Percentiles rank a stretch among this genome's conserved stretches.
Evolutionary conservation across 2,888 invertebrate genomes (phyloP).

Genomic region (Tetragonula carbonaria): DNA sequence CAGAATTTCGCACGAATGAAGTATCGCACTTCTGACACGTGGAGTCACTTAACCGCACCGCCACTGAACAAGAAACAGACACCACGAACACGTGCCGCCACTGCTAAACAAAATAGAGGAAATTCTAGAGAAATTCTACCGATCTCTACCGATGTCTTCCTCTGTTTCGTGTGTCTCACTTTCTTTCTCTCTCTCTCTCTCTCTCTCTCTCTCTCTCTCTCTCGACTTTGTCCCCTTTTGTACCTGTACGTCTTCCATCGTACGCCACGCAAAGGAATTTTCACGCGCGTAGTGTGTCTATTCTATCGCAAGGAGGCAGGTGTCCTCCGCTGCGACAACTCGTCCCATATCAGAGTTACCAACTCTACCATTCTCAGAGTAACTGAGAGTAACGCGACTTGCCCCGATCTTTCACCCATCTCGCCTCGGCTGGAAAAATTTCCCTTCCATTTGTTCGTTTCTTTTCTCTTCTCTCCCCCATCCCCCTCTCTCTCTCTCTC

Average conservation of each 20-base stretch:
- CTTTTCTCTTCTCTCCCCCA: background rate
- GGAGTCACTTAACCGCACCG: conserved; percentile 26
- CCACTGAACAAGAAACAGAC: conserved; percentile 44
- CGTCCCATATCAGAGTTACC: background rate
- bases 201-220: background rate
- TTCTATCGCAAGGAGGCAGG: background rate
- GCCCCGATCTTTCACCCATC: background rate
- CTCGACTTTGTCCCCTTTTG: background rate
- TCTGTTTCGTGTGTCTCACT: conserved; percentile 58
- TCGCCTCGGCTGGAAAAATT: background rate
- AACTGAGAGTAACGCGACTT: conserved; percentile 3
- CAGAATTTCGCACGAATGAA: conserved; percentile 39
- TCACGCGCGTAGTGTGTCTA: conserved; percentile 74
- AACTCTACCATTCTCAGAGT: background rate
- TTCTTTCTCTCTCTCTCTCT: background rate
- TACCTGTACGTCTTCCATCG: background rate
- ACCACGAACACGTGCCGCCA: conserved; percentile 47
- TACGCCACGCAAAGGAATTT: conserved; percentile 70
- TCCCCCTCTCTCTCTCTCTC: no score
- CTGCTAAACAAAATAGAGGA: conserved; percentile 39
- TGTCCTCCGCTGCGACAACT: background rate
- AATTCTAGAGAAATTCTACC: conserved; percentile 46
- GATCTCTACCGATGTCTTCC: conserved; percentile 53
- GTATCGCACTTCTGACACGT: conserved; percentile 6
- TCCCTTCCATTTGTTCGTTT: background rate